These are phyloP conservation scores for Pteruthius melanotis DNA, from an alignment of 2,113 vertebrate species.

Conservation along the genomic window DNA sequence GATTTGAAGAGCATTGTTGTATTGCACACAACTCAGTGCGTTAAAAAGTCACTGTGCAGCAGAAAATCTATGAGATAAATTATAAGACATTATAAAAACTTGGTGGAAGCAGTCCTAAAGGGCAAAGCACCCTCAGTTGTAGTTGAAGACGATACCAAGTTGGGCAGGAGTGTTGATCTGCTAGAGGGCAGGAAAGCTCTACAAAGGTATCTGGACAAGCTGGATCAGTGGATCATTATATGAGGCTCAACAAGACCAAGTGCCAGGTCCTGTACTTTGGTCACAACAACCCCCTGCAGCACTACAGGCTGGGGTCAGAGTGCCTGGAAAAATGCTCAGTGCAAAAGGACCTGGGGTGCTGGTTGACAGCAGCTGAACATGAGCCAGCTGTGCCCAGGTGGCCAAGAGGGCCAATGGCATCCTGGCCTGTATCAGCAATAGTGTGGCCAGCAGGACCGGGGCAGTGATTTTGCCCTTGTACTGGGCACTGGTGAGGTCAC, in stretches of 20 bases:
- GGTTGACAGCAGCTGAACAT: neutral
- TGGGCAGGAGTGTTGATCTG: neutral
- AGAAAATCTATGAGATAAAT: neutral
- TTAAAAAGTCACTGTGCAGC: neutral
- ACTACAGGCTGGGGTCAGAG: accelerated
- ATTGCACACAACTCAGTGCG: neutral
- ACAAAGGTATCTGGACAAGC: neutral
- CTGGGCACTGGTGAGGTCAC: neutral
- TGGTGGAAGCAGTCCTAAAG: neutral
- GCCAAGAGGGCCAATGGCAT: neutral
- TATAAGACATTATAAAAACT: neutral
- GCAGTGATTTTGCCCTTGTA: neutral
- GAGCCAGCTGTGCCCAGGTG: neutral
- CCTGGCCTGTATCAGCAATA: neutral
- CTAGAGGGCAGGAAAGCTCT: neutral
- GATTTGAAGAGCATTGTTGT: neutral
- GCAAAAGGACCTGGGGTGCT: neutral
- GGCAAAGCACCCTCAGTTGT: neutral
- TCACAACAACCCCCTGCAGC: neutral
- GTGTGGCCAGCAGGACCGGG: neutral
- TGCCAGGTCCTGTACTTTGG: neutral
- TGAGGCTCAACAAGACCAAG: neutral
- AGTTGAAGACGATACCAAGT: accelerated
- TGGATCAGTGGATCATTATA: neutral
- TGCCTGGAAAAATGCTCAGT: neutral